phyloP scores from a whole-genome alignment of 2,888 invertebrate species.

The Drosophila mulleri region DNA sequence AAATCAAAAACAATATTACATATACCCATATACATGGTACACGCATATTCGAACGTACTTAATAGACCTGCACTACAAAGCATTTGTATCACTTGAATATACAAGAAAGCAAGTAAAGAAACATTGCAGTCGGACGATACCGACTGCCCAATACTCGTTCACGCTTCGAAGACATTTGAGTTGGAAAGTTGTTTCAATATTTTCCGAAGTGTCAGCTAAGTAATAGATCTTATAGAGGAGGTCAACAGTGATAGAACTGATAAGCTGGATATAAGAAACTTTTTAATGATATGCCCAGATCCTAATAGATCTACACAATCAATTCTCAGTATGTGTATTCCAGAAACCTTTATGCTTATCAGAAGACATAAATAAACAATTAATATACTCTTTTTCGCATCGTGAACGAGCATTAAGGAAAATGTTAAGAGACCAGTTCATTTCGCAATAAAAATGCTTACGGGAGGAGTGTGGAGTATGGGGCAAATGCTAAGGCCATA shows the following conservation, averaged over 20 bases:
- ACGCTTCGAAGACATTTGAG: not conserved
- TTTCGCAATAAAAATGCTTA: conserved; percentile 10
- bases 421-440: conserved; percentile 11
- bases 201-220: not conserved
- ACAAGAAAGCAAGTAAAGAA: not conserved
- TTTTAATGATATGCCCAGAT: not conserved
- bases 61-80: conserved; percentile 52
- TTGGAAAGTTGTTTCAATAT: not conserved
- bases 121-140: not conserved
- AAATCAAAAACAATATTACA: conserved; percentile 17
- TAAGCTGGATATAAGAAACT: not conserved
- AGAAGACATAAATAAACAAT: not conserved
- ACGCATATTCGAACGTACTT: conserved; percentile 37
- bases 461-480: conserved; percentile 6
- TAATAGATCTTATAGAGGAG: not conserved
- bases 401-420: not conserved
- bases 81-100: conserved; percentile 24
- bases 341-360: too few species aligned
- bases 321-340: too few species aligned
- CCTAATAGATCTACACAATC: not conserved
- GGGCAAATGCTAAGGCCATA: conserved; percentile 32
- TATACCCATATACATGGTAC: conserved; percentile 35
- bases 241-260: too few species aligned
- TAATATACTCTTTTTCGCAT: not conserved
- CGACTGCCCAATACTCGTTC: conserved; percentile 8